Base-by-base conservation (phyloP, 2,797 vertebrate species). In the Tarsius wallacei region DNA sequence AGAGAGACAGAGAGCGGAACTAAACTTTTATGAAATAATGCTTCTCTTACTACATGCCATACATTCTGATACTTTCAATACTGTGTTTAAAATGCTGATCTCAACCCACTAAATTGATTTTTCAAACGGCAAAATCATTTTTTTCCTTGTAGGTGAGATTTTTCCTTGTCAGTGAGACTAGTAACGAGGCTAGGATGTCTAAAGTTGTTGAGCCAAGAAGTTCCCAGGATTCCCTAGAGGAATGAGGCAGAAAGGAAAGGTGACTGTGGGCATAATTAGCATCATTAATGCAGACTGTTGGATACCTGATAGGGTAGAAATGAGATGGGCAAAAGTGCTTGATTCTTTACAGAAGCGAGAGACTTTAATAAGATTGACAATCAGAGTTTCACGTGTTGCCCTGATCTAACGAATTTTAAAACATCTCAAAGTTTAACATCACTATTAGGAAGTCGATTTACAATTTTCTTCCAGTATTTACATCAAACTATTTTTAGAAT, bases 391-490 rank as follows among this genome's bases (percentile, higher is more conserved):
- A 84, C 80, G 63, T 78, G 42, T 82, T 74, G 53, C 36, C 19
- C 28, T n/a, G 17, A 68, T 53, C 94, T 91, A 53, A 86, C 2
- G 3, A 28, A n/a, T 81, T 81, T 76, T 49, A 93, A 42, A 93
- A 49, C 47, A 94, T 57, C 70, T 85, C n/a, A 87, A 90, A 83
- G 33, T 64, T 91, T 91, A 80, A 55, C 15, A 70, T 80, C 64
- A 53, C 21, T 51, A 26, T 71, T 61, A 80, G 31, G 31, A 81
- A 64, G n/a, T 93, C 36, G 71, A 84, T 66, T 59, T 73, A 51
- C 28, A 91, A 88, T 88, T 91, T 86, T n/a, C 9, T 94, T 91
- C 10, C 16, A 55, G n/a, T 85, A 82, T 82, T 85, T 93, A 55
- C 15, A 82, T 77, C 57, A 55, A 76, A 86, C 14, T 59, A n/a